phyloP scores from a whole-genome alignment of 2,113 vertebrate species.

The Oriolus oriolus region DNA sequence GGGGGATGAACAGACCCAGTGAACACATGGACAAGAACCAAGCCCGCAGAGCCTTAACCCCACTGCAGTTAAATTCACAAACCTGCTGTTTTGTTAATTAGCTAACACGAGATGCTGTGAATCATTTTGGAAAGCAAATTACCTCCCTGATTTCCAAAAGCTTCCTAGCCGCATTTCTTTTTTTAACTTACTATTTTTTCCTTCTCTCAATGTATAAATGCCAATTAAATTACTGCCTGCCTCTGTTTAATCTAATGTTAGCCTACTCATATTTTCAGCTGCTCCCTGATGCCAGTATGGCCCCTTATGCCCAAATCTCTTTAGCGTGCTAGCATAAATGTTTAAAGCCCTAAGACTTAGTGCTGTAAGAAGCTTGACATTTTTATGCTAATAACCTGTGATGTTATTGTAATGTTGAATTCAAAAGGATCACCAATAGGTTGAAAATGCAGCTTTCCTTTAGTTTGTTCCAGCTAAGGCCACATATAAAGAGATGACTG shows the following conservation, averaged over 20 bases:
- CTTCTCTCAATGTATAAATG: not conserved
- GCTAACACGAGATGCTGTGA: slow-evolving; percentile 36
- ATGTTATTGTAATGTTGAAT: not conserved
- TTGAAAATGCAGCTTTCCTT: not conserved
- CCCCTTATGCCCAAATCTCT: not conserved
- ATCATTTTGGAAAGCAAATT: slow-evolving; percentile 65
- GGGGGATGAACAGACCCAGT: not conserved
- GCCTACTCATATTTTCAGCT: not conserved
- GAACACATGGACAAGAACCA: not conserved
- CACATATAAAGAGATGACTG: not conserved
- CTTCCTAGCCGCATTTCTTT: slow-evolving; percentile 10
- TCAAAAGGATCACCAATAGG: not conserved
- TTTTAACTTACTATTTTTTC: not conserved
- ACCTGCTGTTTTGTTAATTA: slow-evolving; percentile 71
- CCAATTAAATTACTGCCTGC: slow-evolving; percentile 6
- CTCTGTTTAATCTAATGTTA: slow-evolving; percentile 33
- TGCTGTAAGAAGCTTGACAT: not conserved
- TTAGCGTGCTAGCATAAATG: not conserved
- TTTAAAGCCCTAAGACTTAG: slow-evolving; percentile 10
- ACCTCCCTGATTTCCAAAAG: slow-evolving; percentile 16
- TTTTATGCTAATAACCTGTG: slow-evolving; percentile 1
- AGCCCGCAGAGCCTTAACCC: not conserved
- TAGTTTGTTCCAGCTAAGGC: not conserved
- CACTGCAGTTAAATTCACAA: slow-evolving; percentile 51
- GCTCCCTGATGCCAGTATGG: not conserved